Base-by-base conservation (phyloP, 2,888 invertebrate genomes). In the Philaethria dido region DNA sequence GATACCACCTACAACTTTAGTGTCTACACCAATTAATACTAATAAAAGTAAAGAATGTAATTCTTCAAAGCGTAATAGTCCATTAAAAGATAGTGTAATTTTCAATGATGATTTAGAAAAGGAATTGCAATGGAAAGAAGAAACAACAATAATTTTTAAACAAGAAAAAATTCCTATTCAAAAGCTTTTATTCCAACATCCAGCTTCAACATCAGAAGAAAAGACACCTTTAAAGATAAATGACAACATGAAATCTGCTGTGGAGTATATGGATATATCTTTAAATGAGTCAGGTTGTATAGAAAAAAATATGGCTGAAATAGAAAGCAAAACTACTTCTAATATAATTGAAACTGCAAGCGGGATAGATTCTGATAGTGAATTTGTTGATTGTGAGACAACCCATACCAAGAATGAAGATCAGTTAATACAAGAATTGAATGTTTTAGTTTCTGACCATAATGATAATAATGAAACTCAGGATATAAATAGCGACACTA, bases 361-460 rank as follows among this genome's bases (percentile, higher is more conserved):
- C 69, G 66, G 75, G 60, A 68, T 69, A 36, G 90, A 91, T 69
- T 90, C 91, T 5, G 92, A 92, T 71, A 76, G 82, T 76, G 91
- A 91, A 70, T 92, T 92, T 85, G 74, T 88, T 45, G 92, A 92
- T 71, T 92, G 92, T 80, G 92, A 92, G 78, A 85, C 89, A 62
- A 88, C 88, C 73, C 83, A 89, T 69, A 82, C 80, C n/a, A 86
- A 86, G 71, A 80, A 79, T 77, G 83, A 84, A 60, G 76, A 60
- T 13, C 20, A 60, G 16, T 44, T 29, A 39, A 33, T 6, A 50
- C 16, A 25, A 33, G 33, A 33, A 52, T 8, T 29, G 14, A 44
- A 44, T 60, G 14, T 1, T 9, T 48, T 44, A 29, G n/a, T 16
- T 13, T 29, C 2, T 36, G 22, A n/a, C 6, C 33, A 44, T 50